Base-by-base conservation (phyloP, 2,888 invertebrate species). In the Drosophila barbarae region DNA sequence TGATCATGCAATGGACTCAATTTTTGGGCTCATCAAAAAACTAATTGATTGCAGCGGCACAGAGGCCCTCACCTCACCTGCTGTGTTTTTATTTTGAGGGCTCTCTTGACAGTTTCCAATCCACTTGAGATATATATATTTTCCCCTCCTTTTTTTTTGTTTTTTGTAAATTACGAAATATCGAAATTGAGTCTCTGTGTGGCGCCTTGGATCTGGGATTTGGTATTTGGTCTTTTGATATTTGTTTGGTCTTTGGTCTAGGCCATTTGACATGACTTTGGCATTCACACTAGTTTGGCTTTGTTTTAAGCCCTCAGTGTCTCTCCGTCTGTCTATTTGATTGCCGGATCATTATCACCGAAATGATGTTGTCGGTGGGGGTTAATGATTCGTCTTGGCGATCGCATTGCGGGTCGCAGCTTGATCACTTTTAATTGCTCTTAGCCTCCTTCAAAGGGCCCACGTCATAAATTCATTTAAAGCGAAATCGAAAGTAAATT, bases 201-300 rank as follows among this genome's bases (percentile, higher is more conserved):
- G 9, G 42, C 58, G 28, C 34, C 41, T 56, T 35, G 30, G 23
- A 34, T 44, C 18, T 18, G 58, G 41, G 5, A 32, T 47, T 32
- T 32, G 46, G 12, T 30, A 7, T 32, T n/a, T 60, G 61, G 75
- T 72, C 77, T 80, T 55, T 80, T 15, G n/a, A 28, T 44, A 15
- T 32, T 10, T 60, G 50, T 80, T 55, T 80, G 70, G 77, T 77
- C 76, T 72, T 34, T 69, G 57, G 57, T 60, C 57, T 72, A 39
- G 75, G 65, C 67, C 73, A 73, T 82, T 84, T 84, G 82, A 78
- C 78, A 81, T 77, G 78, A 64, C 81, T 68, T 76, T 76, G 77
- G 80, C 79, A 76, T 76, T 82, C 77, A 79, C 71, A 81, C 73
- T 18, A 35, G 42, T 13, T 42, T 38, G 46, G 50, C 60, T 71